Base-by-base conservation (phyloP, 1,140 invertebrate species). In the Neomicropteryx cornuta region DNA sequence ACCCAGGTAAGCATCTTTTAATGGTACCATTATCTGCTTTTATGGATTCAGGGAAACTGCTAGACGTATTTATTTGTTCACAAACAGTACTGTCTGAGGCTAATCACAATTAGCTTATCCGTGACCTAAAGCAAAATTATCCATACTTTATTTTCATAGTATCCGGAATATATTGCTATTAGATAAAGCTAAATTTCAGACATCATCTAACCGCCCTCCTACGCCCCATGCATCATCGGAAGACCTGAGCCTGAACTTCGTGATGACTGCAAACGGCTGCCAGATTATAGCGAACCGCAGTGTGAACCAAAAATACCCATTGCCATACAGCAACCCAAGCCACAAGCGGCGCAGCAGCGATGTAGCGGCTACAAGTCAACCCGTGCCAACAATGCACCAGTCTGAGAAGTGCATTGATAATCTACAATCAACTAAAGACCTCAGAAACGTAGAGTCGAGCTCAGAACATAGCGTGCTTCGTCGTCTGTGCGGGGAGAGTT, bases 241-340 rank as follows among this genome's bases (percentile, higher is more conserved):
- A 43, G 61, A 61, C 36, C 50, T 55, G 14, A 38, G 51, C 8
- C 49, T 50, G 18, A 44, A 48, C 33, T 50, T 50, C 3, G 39
- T 45, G 16, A 42, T 59, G 35, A 58, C 58, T 29, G 53, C 55
- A 38, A 53, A 62, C 2, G 62, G 60, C 47, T 66, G 62, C 48
- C 56, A 58, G 45, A 64, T 65, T 51, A 62, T 67, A 39, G 58
- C 60, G 49, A 68, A 66, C 53, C 47, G 61, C 35, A 58, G 55
- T 50, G 62, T 56, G 39, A 58, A 60, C 48, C 57, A 59, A 40
- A 57, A 58, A 24, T 20, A 21, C n/a, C 41, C 39, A 17, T 44
- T 41, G 18, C 41, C 41, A 28, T 42, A 47, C 29, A 39, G 39
- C 4, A 44, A 43, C 37, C 43, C 44, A 35, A 41, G 36, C 13